Evolutionary conservation across 2,797 vertebrate genomes (phyloP).

Genomic region (Anguilla obscura): DNA sequence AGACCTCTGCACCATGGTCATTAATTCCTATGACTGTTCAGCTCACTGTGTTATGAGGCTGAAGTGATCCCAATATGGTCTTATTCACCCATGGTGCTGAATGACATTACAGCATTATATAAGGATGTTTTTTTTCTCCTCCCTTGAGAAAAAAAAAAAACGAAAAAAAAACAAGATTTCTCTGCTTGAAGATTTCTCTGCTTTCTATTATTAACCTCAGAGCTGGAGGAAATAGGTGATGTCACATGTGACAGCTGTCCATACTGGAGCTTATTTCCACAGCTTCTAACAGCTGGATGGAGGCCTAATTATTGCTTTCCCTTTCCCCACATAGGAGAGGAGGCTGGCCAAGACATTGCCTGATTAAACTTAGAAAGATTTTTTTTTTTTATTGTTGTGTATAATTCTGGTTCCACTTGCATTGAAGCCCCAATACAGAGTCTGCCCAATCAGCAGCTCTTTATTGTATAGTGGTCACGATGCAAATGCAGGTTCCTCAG

Average conservation of each 20-base stretch:
- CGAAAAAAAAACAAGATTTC: background rate
- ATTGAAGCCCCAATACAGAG: too few species aligned
- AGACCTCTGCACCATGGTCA: background rate
- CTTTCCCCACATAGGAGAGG: background rate
- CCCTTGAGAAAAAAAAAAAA: too few species aligned
- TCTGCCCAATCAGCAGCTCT: background rate
- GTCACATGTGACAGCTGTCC: background rate
- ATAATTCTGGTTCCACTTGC: too few species aligned
- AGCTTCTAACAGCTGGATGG: background rate
- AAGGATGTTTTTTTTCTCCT: conserved; percentile 36
- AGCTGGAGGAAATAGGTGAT: background rate
- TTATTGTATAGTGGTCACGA: too few species aligned
- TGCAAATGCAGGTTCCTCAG: too few species aligned
- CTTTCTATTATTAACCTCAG: conserved; percentile 6
- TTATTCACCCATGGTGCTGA: conserved; percentile 39
- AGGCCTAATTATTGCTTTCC: background rate
- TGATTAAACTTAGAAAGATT: background rate
- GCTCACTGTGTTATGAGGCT: background rate
- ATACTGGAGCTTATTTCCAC: background rate
- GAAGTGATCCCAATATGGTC: background rate
- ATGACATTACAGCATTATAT: conserved; percentile 44
- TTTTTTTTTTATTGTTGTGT: background rate
- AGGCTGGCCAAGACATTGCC: background rate
- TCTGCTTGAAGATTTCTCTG: conserved; percentile 34
- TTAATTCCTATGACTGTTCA: too few species aligned